Evolutionary conservation across 2,797 vertebrate genomes (phyloP), one percentile per base, ranked within the genome.

Genomic region (Alcedo atthis): DNA sequence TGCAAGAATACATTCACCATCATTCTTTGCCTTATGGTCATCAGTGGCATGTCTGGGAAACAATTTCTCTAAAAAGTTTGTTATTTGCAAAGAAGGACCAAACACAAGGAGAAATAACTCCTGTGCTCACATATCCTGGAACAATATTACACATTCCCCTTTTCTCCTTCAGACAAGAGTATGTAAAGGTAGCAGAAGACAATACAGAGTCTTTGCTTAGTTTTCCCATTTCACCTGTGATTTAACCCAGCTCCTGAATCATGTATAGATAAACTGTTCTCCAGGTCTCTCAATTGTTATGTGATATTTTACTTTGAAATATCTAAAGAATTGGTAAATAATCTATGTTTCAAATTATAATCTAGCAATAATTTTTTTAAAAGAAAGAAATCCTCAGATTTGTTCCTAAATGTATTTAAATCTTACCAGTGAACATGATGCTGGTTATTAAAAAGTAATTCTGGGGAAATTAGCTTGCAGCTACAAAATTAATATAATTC

Each of bases 391-490:
- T 91, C 83, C 94, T 96, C 87, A 89, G 68, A 97, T 96, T 97
- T 96, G 81, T 93, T 96, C 87, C 93, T 96, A 97, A 96, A 97
- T 97, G 94, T 97, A 97, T 97, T 97, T 97, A 98, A 97, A 96
- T 97, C 92, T 97, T 97, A 97, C 68, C 92, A 96, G 92, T 32
- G 87, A 98, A 97, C 97, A 97, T 92, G 96, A 97, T 97, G 94
- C 95, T 93, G 79, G 97, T 97, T 98, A 97, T 98, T 98, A 98
- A 98, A 98, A 98, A 96, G 96, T 97, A 97, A 97, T 98, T 98
- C 97, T 94, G 93, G 82, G 96, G 96, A 97, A 97, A 97, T 97
- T 97, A 97, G 96, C 96, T 98, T 97, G 96, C 95, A 98, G 95
- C 97, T 97, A 97, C 96, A 96, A 97, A 97, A 98, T 98, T 97